phyloP scores from a whole-genome alignment of 1,140 invertebrate species.

The Drosophila truncata region DNA sequence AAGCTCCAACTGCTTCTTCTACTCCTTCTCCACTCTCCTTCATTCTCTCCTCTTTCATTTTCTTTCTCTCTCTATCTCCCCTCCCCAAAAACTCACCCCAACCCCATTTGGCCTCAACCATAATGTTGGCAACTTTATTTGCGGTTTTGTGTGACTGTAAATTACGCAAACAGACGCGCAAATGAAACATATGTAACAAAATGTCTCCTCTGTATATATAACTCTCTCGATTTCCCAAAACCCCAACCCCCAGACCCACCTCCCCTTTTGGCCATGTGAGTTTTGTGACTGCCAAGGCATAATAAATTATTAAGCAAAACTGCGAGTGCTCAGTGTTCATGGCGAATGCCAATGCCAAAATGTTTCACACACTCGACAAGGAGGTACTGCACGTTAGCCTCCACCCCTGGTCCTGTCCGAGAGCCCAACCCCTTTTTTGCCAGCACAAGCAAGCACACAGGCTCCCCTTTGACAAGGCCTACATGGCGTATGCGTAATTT shows the following conservation, averaged over 20 bases:
- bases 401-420: background rate
- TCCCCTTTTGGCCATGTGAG: slow-evolving; percentile 8
- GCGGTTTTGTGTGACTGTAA: slow-evolving; percentile 81
- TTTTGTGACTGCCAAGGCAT: slow-evolving; percentile 72
- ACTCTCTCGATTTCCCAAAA: slow-evolving; percentile 17
- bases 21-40: background rate
- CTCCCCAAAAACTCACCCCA: background rate
- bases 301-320: slow-evolving; percentile 81
- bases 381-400: slow-evolving; percentile 11
- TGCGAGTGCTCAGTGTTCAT: slow-evolving; percentile 70
- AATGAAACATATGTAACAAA: slow-evolving; percentile 79
- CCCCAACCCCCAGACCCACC: background rate
- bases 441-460: background rate
- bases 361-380: slow-evolving; percentile 67
- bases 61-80: background rate
- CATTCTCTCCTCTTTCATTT: background rate
- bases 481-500: slow-evolving; percentile 77
- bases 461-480: slow-evolving; percentile 33
- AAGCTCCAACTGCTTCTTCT: background rate
- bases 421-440: slow-evolving; percentile 5
- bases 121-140: slow-evolving; percentile 81
- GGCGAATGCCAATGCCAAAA: slow-evolving; percentile 74
- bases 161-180: slow-evolving; percentile 79
- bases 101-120: slow-evolving; percentile 29
- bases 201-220: slow-evolving; percentile 49